Base-by-base conservation (phyloP, 2,113 vertebrate genomes). In the Thermophis baileyi region DNA sequence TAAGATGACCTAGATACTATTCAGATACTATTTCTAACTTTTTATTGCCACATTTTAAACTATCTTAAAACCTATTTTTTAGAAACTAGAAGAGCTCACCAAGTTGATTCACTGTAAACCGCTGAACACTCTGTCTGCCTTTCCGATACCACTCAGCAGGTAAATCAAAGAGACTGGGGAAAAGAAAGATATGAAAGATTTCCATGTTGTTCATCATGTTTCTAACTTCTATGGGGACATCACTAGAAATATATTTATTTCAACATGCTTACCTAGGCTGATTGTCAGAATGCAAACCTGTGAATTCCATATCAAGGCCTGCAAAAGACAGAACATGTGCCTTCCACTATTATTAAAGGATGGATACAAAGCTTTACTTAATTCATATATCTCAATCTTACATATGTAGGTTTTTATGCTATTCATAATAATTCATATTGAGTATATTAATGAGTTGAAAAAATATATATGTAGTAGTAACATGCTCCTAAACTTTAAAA, bases 261-360 rank as follows among this genome's bases (percentile, higher is more conserved):
- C n/a, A 44, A 50, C 2, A 22, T 46, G 85, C 90, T 96, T 97
- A 98, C 98, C 98, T 98, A 95, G 95, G 96, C 87, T 96, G 63
- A 8, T 93, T 91, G 27, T 85, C 92, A 20, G 44, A 97, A 69
- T 97, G 87, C 16, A 98, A 95, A 85, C 98, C 98, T 0, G 97
- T 98, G 47, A 98, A 98, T 87, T 98, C 98, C 89, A 94, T 96
- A 88, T 98, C 98, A 50, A 98, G 89, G 87, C 97, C 98, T 98
- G 93, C 30, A 1, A 2, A 46, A 27, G 0, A 46, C 10, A 10
- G 0, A 9, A 88, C 1, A 10, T 14, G 2, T 0, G 0, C 0
- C 0, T 40, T 91, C n/a, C 51, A 27, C 40, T n/a, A 55, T 85
- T 91, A 46, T 35, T 81, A 53, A 14, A n/a, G n/a, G 35, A 44